Base-by-base conservation (phyloP, 2,888 invertebrate species). In the Villa cingulata region DNA sequence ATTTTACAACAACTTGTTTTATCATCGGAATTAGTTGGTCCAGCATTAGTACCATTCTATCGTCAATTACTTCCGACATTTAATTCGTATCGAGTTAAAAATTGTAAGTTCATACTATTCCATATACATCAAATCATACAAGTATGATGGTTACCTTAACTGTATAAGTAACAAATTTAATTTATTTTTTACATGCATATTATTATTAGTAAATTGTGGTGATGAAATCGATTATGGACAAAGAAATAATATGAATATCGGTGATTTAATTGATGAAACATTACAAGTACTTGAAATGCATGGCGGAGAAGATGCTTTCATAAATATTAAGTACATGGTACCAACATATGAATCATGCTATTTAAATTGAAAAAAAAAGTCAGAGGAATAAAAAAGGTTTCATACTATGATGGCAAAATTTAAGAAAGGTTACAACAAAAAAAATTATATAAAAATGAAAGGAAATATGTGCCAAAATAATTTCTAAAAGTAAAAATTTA, bases 291-390 rank as follows among this genome's bases (percentile, higher is more conserved):
- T 97, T 53, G 96, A 97, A 67, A 74, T 81, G 58, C 86, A 87
- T 61, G 97, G 96, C 2, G 96, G 96, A 6, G 88, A 90, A 54
- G 92, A 95, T 65, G 94, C 96, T 2, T 95, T 91, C 65, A 94
- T 95, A 58, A 96, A 96, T 68, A 96, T 97, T 60, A 96, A 97
- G 70, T 97, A 96, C 68, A 87, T 96, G 80, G 81, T 97, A 56
- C 96, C 97, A 0, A 95, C 95, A 7, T 97, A 96, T 63, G 94
- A 96, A 67, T 95, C 95, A 1, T 89, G 88, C 62, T 78, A 86
- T 59, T 73, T 82, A 59, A 86, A 87, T 70, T 85, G 72, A 71
- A 41, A n/a, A n/a, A n/a, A n/a, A n/a, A n/a, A n/a, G n/a, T n/a
- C n/a, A n/a, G n/a, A n/a, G n/a, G n/a, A n/a, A n/a, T n/a, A n/a